These are phyloP conservation scores for Peromyscus maniculatus DNA, from an alignment of 2,113 vertebrate species.

Conservation along the genomic window DNA sequence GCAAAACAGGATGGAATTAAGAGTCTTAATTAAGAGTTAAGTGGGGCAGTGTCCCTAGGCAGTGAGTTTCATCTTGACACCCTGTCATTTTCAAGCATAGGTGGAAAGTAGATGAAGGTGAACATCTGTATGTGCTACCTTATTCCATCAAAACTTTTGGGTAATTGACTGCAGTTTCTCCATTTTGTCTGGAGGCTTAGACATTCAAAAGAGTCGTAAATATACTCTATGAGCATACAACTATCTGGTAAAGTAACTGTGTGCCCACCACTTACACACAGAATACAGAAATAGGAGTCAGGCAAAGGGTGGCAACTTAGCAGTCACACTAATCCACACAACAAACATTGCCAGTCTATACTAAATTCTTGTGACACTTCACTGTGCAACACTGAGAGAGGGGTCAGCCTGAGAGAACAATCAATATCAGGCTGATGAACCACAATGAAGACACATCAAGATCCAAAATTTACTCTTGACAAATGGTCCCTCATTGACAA, in stretches of 20 bases:
- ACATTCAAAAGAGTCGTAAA: slow-evolving; percentile 57
- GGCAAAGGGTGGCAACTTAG: slow-evolving; percentile 33
- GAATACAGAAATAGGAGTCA: slow-evolving; percentile 32
- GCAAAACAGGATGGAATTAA: background rate
- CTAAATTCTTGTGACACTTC: background rate
- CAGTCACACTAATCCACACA: background rate
- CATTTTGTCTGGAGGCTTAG: slow-evolving; percentile 32
- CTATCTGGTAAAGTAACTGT: slow-evolving; percentile 23
- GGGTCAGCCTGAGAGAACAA: background rate
- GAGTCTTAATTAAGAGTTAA: background rate
- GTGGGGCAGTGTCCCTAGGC: background rate
- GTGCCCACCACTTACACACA: slow-evolving; percentile 55
- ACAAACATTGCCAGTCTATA: background rate
- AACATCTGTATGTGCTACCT: background rate
- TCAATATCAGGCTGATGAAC: slow-evolving; percentile 47
- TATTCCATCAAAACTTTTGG: slow-evolving; percentile 42
- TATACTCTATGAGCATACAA: slow-evolving; percentile 26
- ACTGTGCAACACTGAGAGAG: background rate
- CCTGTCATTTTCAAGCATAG: background rate
- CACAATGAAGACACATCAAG: slow-evolving; percentile 63
- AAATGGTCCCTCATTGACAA: slow-evolving; percentile 17
- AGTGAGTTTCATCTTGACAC: background rate
- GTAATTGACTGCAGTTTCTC: slow-evolving; percentile 14
- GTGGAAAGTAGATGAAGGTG: background rate
- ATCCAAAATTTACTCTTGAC: slow-evolving; percentile 56